Conservation (phyloP, 2,113 vertebrate species). For the Corydoras maculifer region DNA sequence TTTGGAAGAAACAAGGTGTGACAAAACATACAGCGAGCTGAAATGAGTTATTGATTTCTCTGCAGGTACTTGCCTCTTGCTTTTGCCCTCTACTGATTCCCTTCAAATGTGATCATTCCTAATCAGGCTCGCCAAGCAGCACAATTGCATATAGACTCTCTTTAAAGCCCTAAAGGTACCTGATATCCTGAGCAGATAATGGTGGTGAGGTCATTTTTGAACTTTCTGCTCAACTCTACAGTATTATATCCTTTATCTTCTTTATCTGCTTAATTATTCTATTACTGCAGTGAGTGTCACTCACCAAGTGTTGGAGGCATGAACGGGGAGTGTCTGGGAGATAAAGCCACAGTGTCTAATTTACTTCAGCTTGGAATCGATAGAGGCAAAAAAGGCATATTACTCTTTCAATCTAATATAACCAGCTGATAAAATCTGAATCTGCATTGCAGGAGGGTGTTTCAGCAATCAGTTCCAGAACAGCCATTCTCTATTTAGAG, state of each 20-base stretch:
- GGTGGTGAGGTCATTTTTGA: constrained; percentile 22
- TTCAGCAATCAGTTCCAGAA: constrained; percentile 32
- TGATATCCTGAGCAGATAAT: constrained; percentile 10
- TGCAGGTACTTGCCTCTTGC: constrained; percentile 29
- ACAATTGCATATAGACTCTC: constrained; percentile 33
- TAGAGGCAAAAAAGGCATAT: constrained; percentile 33
- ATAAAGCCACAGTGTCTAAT: constrained; percentile 39
- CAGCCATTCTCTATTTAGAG: constrained; percentile 34
- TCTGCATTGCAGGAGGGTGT: constrained; percentile 27
- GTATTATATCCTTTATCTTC: constrained; percentile 37
- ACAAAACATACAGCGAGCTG: constrained; percentile 34
- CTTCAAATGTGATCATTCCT: constrained; percentile 42
- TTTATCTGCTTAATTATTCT: constrained; percentile 31
- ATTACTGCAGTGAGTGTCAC: constrained; percentile 30
- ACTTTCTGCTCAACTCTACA: constrained; percentile 5
- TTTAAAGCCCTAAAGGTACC: constrained; percentile 25
- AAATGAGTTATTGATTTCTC: constrained; percentile 50
- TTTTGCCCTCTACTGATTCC: constrained; percentile 35
- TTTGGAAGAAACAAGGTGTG: constrained; percentile 40
- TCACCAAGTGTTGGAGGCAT: constrained; percentile 34
- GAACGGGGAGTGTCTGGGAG: constrained; percentile 11
- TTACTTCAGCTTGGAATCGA: constrained; percentile 26
- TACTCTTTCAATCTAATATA: constrained; percentile 38
- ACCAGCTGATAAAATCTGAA: constrained; percentile 30
- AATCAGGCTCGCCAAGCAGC: constrained; percentile 33